Evolutionary conservation across 2,797 vertebrate species (phyloP).

Genomic region (Alosa sapidissima): DNA sequence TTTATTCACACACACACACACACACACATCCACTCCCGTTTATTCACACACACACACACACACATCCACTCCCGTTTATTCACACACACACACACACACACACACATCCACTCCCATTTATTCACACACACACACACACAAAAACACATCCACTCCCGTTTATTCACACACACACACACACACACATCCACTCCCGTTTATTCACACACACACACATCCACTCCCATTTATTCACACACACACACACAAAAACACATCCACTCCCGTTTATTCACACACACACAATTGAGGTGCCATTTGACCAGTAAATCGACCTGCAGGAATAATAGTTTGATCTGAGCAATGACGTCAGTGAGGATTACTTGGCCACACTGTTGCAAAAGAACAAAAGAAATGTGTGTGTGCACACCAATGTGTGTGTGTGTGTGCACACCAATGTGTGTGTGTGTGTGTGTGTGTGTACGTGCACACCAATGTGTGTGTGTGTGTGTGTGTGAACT

Average conservation of each 20-base stretch:
- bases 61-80: too few relatives aligned
- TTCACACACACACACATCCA: too few relatives aligned
- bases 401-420: constrained; percentile 21
- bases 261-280: too few relatives aligned
- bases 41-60: background rate
- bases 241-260: too few relatives aligned
- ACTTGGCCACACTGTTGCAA: background rate
- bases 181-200: too few relatives aligned
- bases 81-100: background rate
- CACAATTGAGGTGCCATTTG: background rate
- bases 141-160: too few relatives aligned
- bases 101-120: too few relatives aligned
- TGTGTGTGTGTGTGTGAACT: background rate
- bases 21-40: background rate
- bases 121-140: too few relatives aligned
- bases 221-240: too few relatives aligned
- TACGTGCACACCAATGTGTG: background rate
- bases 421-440: constrained; percentile 11
- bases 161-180: constrained; percentile 3
- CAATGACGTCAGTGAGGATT: constrained; percentile 32
- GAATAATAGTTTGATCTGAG: constrained; percentile 2
- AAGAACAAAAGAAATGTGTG: background rate
- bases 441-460: background rate
- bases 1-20: too few relatives aligned
- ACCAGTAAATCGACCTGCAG: background rate